Conservation (phyloP, 2,888 invertebrate species). For the Melanargia galathea region DNA sequence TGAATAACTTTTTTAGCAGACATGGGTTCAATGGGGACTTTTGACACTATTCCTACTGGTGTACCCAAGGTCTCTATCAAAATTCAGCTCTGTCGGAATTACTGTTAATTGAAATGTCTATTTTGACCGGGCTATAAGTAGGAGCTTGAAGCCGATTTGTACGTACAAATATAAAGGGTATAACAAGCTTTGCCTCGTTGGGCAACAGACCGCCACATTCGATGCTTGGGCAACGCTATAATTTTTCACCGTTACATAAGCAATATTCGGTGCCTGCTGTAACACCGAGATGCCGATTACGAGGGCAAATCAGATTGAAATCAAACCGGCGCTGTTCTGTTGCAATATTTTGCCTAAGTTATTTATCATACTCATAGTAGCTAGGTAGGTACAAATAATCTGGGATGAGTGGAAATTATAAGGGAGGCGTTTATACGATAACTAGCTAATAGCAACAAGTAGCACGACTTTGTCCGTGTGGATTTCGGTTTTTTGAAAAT, state of each 20-base stretch:
- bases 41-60: too few species aligned
- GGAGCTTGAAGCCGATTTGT: not conserved
- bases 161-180: not conserved
- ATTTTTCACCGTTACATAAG: constrained; percentile 49
- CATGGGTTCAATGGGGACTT: too few species aligned
- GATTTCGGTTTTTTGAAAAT: too few species aligned
- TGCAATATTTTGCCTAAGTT: not conserved
- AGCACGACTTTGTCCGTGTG: too few species aligned
- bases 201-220: constrained; percentile 43
- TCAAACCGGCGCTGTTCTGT: constrained; percentile 16
- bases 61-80: too few species aligned
- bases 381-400: too few species aligned
- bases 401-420: too few species aligned
- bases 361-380: not conserved
- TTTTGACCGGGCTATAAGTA: not conserved
- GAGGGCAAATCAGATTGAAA: constrained; percentile 30
- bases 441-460: too few species aligned
- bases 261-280: constrained; percentile 37
- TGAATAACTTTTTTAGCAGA: too few species aligned
- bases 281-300: constrained; percentile 23
- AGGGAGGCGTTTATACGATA: too few species aligned
- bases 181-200: constrained; percentile 42
- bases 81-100: too few species aligned
- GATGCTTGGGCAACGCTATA: constrained; percentile 52
- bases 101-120: too few species aligned